A percentile compares a stretch with the other conserved stretches of the same genome.
phyloP scores from a whole-genome alignment of 2,797 vertebrate genomes.

The Etheostoma nigrum region DNA sequence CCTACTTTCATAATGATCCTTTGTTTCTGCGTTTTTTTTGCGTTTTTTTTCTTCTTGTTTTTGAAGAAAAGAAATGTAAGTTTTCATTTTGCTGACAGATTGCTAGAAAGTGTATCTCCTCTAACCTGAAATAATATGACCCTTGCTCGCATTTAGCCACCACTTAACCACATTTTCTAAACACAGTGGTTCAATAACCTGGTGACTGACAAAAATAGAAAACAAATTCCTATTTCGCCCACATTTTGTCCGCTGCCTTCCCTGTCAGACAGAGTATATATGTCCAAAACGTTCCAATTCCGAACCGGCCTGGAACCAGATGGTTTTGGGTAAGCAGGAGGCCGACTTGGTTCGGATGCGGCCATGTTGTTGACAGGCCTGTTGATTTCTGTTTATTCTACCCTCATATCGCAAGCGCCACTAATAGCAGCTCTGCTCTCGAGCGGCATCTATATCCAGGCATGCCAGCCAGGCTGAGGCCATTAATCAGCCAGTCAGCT shows the following conservation, averaged over 20 bases:
- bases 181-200: conserved; percentile 40
- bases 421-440: conserved; percentile 76
- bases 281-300: conserved; percentile 42
- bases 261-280: conserved; percentile 35
- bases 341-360: conserved; percentile 62
- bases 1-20: background rate
- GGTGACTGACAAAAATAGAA: conserved; percentile 39
- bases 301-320: conserved; percentile 27
- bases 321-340: conserved; percentile 53
- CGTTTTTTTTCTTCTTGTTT: conserved; percentile 11
- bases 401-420: conserved; percentile 70
- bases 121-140: conserved; percentile 14
- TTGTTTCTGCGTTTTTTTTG: background rate
- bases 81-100: conserved; percentile 13
- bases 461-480: conserved; percentile 60
- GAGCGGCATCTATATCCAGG: conserved; percentile 75
- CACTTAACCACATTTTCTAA: conserved; percentile 15
- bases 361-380: conserved; percentile 77
- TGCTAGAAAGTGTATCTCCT: background rate
- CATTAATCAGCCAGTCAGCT: conserved; percentile 78
- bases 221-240: conserved; percentile 23
- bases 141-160: conserved; percentile 14
- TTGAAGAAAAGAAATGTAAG: background rate
- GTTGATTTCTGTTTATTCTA: conserved; percentile 83
- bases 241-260: background rate